Conservation (phyloP, 2,888 invertebrate species). For the Cremastinae sp. region DNA sequence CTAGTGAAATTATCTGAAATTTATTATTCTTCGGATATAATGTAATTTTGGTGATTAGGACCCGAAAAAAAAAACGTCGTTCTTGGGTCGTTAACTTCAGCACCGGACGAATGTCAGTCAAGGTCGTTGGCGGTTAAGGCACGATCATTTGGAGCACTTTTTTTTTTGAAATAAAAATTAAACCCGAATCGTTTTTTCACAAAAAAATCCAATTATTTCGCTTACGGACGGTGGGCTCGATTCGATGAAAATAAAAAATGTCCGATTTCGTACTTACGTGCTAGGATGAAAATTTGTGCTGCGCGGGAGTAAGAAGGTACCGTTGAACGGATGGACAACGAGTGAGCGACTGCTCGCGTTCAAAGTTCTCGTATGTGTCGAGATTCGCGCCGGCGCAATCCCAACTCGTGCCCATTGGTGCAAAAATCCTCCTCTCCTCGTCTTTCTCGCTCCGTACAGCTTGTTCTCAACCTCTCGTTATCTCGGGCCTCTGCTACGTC, state of each 20-base stretch:
- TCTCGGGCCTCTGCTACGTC: conserved; percentile 35
- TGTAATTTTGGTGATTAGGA: conserved; percentile 9
- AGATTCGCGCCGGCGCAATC: conserved; percentile 67
- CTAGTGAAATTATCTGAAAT: not conserved
- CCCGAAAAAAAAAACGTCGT: not conserved
- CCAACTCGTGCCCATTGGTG: conserved; percentile 4
- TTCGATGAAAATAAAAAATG: conserved; percentile 23
- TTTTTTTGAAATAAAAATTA: conserved; percentile 3
- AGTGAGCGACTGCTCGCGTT: conserved; percentile 69
- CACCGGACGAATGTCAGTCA: conserved; percentile 72
- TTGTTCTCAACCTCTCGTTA: conserved; percentile 56
- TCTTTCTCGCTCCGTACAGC: conserved; percentile 6
- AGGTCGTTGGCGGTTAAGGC: conserved; percentile 65
- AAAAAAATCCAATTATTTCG: not conserved
- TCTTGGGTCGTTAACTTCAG: not conserved
- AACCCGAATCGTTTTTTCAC: not conserved
- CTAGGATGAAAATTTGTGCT: conserved; percentile 58
- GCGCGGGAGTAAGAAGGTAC: conserved; percentile 52
- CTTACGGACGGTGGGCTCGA: not conserved
- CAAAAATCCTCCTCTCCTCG: conserved; percentile 2
- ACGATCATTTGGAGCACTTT: no score
- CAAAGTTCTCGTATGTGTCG: conserved; percentile 67
- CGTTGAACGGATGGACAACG: conserved; percentile 66
- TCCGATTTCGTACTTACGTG: conserved; percentile 69
- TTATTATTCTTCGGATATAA: not conserved